Base-by-base conservation (phyloP, 23 tunicate species). In the Styela clava region DNA sequence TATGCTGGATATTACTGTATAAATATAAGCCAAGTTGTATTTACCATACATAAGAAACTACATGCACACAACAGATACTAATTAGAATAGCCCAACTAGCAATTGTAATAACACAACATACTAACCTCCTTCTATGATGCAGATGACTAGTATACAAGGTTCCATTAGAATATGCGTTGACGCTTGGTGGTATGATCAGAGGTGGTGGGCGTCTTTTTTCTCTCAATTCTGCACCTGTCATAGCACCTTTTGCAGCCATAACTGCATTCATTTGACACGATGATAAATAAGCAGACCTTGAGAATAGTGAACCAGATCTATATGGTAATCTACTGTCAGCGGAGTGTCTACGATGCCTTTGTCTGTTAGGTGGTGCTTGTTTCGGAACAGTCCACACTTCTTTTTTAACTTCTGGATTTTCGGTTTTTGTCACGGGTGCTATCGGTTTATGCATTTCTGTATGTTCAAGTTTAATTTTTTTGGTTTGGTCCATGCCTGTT, bases 351-450 rank as follows among this genome's bases (percentile, higher is more conserved):
- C 97, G 63, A 34, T 86, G 87, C 24, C 97, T 79, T n/a, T 69
- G 32, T 31, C 88, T 69, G 0, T 83, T 79, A 32, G 74, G 89
- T 5, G 71, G 70, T 24, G 85, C 83, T 2, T 89, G 91, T 79
- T 91, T 91, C 23, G 97, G 97, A 64, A 87, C 97, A 31, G 91
- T 85, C 97, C 97, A 91, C 36, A 91, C 67, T 78, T 91, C 97
- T 31, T 69, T 67, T 34, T 82, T 71, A 31, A 71, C 51, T 31
- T 78, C 83, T 24, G 52, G 35, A 30, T 3, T 71, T 71, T 71
- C 77, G 12, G 56, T 44, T 44, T 44, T 44, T 44, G 56, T 7
- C 12, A 12, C 12, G 56, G 56, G 56, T 44, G 56, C 9, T 7
- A 5, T 44, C 5, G 77, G 34, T 31, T 2, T 27, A 26, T 29